Evolutionary conservation across 2,888 invertebrate genomes (phyloP).

Genomic region (Julus scanicus): DNA sequence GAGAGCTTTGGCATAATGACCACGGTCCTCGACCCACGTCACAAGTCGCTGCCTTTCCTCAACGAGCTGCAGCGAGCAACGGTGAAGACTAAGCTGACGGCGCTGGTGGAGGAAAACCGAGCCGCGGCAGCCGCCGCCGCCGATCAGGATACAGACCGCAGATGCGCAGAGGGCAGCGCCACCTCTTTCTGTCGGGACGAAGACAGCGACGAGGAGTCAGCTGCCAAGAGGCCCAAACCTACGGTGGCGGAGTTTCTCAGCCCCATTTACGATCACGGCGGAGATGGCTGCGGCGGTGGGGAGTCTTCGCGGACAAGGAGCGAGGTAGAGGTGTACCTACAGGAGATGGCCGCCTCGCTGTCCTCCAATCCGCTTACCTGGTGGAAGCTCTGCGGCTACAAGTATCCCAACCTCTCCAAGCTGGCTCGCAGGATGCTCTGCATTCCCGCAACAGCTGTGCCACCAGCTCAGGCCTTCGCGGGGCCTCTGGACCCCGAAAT

Average conservation of each 20-base stretch:
- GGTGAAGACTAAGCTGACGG: slow-evolving; percentile 15
- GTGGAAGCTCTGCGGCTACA: slow-evolving; percentile 57
- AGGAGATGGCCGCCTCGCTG: slow-evolving; percentile 52
- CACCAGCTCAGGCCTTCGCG: slow-evolving; percentile 52
- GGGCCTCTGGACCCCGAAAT: background rate
- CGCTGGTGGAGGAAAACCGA: slow-evolving; percentile 48
- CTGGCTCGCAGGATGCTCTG: slow-evolving; percentile 55
- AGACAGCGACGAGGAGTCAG: slow-evolving; percentile 2
- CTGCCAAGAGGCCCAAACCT: slow-evolving; percentile 5
- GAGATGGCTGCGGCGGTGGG: background rate
- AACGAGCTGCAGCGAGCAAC: slow-evolving; percentile 31
- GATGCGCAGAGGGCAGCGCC: background rate
- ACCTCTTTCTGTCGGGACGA: background rate
- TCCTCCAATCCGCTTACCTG: slow-evolving; percentile 55
- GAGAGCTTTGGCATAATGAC: slow-evolving; percentile 49
- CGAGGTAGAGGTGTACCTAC: slow-evolving; percentile 53
- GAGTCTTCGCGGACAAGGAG: background rate
- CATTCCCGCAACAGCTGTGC: slow-evolving; percentile 56
- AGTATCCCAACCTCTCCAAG: slow-evolving; percentile 56
- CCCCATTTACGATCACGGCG: background rate
- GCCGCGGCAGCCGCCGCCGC: background rate
- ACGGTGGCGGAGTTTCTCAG: slow-evolving; percentile 28
- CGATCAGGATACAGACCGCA: background rate
- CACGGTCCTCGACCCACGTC: slow-evolving; percentile 32
- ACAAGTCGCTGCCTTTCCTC: slow-evolving; percentile 27